Base-by-base conservation (phyloP, 2,113 vertebrate genomes). In the Neodontobutis hainanensis region DNA sequence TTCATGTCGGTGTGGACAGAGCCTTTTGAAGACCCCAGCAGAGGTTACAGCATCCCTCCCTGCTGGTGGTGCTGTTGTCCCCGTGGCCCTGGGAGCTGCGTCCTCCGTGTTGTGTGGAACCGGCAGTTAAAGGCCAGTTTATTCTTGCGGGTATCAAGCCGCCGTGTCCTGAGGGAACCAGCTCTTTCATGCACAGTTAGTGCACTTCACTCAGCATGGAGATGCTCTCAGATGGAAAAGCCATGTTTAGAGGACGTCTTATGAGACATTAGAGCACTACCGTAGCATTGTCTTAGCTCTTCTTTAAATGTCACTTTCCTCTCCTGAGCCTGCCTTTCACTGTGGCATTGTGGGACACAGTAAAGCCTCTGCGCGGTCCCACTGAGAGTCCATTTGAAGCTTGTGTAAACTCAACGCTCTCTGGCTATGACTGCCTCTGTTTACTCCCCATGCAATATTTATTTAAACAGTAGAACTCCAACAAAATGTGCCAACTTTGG, bases 171-270 rank as follows among this genome's bases (percentile, higher is more conserved):
- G 69, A 66, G 90, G 90, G 86, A 87, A 65, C 61, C 1, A 67
- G 78, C 86, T 90, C 87, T 91, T 92, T 92, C 91, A 91, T 85
- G 91, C 89, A 87, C 91, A 91, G 92, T 93, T 92, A 92, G 89
- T 92, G 91, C 90, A 91, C 89, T 92, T 91, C 91, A 92, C 90
- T 92, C 90, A 84, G 88, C 87, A 52, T 76, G 82, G 84, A 88
- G 81, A 89, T 56, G 86, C 90, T 90, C 65, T 90, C 83, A 87
- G 91, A 94, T 94, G 93, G 93, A 93, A 92, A 93, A 94, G 85
- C 84, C 85, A 83, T 94, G 92, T 93, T 92, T 89, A 89, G 84
- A 88, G 83, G 84, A 90, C 44, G 81, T 81, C 87, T 88, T 87
- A 80, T 83, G 81, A 89, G 89, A 90, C 91, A 90, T 91, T 92